These are phyloP conservation scores for Hycleus cichorii DNA, from an alignment of 1,140 invertebrate genomes.

Conservation along the genomic window DNA sequence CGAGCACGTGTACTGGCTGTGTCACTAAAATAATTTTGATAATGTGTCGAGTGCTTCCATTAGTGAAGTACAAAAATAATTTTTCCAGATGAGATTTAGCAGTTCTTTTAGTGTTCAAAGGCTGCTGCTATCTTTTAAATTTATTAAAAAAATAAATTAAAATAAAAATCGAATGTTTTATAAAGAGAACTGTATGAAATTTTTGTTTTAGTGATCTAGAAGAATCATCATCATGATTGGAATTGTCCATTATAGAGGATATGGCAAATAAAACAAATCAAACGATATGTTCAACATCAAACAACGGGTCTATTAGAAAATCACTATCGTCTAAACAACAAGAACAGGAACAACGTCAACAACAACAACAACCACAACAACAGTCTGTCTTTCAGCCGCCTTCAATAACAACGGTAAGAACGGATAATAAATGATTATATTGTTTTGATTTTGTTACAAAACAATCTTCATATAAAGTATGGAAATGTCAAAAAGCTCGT, in stretches of 20 bases:
- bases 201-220: neutral
- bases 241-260: constrained; percentile 1
- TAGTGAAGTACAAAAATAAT: constrained; percentile 30
- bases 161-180: no score
- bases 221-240: constrained; percentile 4
- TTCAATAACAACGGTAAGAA: constrained; percentile 43
- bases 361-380: constrained; percentile 18
- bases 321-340: constrained; percentile 12
- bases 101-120: constrained; percentile 9
- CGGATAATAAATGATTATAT: no score
- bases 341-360: neutral
- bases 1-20: constrained; percentile 26
- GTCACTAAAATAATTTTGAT: constrained; percentile 34
- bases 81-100: constrained; percentile 15
- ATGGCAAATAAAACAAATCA: constrained; percentile 7
- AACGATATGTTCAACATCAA: constrained; percentile 2
- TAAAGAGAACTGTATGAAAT: neutral
- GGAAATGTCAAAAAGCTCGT: constrained; percentile 10
- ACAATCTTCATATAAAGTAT: neutral
- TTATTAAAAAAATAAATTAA: no score
- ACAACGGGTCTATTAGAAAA: constrained; percentile 6
- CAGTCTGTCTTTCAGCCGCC: constrained; percentile 33
- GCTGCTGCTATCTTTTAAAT: neutral
- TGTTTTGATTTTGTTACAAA: no score
- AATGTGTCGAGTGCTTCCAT: constrained; percentile 33